Base-by-base conservation (phyloP, 2,113 vertebrate species). In the Pelmatolapia mariae region DNA sequence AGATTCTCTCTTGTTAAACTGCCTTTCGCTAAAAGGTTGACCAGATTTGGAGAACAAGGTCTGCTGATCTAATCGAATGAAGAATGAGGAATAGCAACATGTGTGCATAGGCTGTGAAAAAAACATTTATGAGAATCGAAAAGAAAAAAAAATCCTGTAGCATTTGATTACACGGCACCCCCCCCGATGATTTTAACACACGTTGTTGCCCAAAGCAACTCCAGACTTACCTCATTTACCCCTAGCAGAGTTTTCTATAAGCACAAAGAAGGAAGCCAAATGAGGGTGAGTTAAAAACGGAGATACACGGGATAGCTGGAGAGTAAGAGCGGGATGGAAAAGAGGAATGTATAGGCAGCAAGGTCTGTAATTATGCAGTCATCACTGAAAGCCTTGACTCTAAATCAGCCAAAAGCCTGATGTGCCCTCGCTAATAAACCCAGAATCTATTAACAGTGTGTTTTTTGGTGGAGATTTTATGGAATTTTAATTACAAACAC, bases 401-500 rank as follows among this genome's bases (percentile, higher is more conserved):
- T 56, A 16, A 86, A 90, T 86, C 92, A 93, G 87, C 78, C 80
- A 10, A 83, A 68, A 76, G 33, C 61, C 89, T 86, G 82, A 63
- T 86, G 79, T 76, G 61, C 38, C 59, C 61, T 76, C 29, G 1
- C 47, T 92, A 90, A 91, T 91, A 86, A 81, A 92, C 80, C 24
- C 36, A 71, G 89, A 87, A 91, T 93, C 87, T 83, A 85, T 88
- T 84, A 87, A 61, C 38, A 57, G 85, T 38, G 52, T 52, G 89
- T 76, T 85, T 73, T 89, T 82, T 78, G 15, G 52, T 88, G 81
- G 71, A 89, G 87, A 89, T 93, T 91, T 93, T 88, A 94, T 89
- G 89, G 83, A 87, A 89, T 92, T 93, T 90, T 95, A 93, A 96
- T 95, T 93, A 85, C 91, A 90, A 95, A 89, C 93, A 96, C 87